phyloP scores from a whole-genome alignment of 2,888 invertebrate genomes.

The Agrochola lychnidis region DNA sequence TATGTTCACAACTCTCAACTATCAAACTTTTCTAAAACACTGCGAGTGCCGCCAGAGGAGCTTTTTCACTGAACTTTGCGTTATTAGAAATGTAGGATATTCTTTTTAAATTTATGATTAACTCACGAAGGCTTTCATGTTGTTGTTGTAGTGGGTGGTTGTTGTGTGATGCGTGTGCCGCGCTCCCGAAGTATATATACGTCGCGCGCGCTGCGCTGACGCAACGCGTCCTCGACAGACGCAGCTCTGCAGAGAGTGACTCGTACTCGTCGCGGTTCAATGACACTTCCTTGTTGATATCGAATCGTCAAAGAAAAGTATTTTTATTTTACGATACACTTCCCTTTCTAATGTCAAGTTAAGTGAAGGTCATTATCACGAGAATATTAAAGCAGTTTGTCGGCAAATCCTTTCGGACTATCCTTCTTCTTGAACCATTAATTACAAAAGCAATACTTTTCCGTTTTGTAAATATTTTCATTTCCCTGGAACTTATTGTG shows the following conservation, averaged over 20 bases:
- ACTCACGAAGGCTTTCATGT: slow-evolving; percentile 60
- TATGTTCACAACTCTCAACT: not conserved
- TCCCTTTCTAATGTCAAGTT: too few species aligned
- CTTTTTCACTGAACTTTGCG: not conserved
- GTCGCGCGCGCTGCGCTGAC: not conserved
- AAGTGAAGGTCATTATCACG: too few species aligned
- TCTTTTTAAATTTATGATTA: not conserved
- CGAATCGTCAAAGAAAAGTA: too few species aligned
- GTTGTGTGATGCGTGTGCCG: slow-evolving; percentile 36
- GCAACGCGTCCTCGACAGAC: slow-evolving; percentile 43
- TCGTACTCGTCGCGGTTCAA: not conserved
- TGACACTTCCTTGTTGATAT: slow-evolving; percentile 12
- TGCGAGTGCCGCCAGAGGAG: not conserved
- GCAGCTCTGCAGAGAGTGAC: slow-evolving; percentile 1
- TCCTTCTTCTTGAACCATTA: too few species aligned
- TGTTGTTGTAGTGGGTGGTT: slow-evolving; percentile 36
- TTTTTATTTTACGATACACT: too few species aligned
- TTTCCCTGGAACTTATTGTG: too few species aligned
- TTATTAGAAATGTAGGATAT: not conserved
- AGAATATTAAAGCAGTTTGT: too few species aligned
- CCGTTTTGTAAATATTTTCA: too few species aligned
- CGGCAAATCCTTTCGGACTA: too few species aligned
- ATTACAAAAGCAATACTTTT: too few species aligned
- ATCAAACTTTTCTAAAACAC: not conserved
- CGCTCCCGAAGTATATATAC: slow-evolving; percentile 37